These are phyloP conservation scores for Sinella curviseta DNA, from an alignment of 1,140 invertebrate species.

Conservation along the genomic window DNA sequence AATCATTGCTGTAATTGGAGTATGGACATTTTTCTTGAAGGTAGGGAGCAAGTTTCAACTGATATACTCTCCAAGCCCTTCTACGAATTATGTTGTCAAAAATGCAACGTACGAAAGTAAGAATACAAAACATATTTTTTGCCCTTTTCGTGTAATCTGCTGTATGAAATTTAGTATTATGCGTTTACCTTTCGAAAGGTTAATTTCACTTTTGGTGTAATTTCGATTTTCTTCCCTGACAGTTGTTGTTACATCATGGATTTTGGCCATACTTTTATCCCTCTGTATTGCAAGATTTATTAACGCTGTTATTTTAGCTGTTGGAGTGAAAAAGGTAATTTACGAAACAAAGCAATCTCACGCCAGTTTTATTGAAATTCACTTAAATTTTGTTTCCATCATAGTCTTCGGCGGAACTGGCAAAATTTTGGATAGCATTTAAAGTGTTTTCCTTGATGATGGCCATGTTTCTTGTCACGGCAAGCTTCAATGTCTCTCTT, in stretches of 20 bases:
- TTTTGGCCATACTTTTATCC: not conserved
- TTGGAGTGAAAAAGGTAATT: not conserved
- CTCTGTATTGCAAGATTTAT: not conserved
- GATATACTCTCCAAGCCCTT: no score
- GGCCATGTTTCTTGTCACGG: not conserved
- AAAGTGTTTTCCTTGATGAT: not conserved
- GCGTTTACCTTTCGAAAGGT: no score
- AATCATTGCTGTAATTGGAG: no score
- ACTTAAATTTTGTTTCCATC: not conserved
- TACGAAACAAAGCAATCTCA: no score
- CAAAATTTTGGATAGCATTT: conserved; percentile 7
- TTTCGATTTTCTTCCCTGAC: not conserved
- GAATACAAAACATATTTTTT: no score
- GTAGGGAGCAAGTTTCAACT: no score
- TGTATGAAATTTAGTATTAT: no score
- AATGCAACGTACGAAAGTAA: no score
- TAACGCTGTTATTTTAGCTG: not conserved
- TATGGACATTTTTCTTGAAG: no score
- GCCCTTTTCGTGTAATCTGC: no score
- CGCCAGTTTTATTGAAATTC: no score
- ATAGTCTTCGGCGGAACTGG: not conserved
- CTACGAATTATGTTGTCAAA: no score
- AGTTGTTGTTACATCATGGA: conserved; percentile 2
- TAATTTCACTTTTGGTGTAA: not conserved
- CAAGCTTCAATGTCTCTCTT: not conserved